A percentile compares a stretch with the other conserved stretches of the same genome.
phyloP scores from a whole-genome alignment of 2,113 vertebrate genomes.

The Pleuronectes platessa region DNA sequence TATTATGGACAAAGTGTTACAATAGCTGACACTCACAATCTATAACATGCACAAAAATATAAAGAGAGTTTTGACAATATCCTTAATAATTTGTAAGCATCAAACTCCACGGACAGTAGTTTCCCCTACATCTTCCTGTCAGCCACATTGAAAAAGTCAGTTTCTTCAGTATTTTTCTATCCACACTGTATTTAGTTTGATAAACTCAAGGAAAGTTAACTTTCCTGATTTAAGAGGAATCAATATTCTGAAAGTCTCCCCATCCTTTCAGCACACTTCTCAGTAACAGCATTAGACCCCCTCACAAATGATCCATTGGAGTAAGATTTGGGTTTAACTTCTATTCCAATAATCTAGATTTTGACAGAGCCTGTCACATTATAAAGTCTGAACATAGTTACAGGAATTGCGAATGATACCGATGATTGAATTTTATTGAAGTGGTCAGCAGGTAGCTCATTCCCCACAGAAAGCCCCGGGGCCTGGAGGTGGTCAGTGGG shows the following conservation, averaged over 20 bases:
- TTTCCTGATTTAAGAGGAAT: constrained; percentile 68
- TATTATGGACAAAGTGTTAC: no score
- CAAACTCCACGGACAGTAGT: constrained; percentile 23
- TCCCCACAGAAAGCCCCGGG: constrained; percentile 72
- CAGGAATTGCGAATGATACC: constrained; percentile 75
- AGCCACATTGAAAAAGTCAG: constrained; percentile 19
- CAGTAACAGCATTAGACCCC: constrained; percentile 52
- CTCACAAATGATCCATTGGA: constrained; percentile 70
- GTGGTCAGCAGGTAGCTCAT: constrained; percentile 78
- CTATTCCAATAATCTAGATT: constrained; percentile 71
- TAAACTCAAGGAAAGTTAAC: constrained; percentile 69
- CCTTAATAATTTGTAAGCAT: constrained; percentile 29
- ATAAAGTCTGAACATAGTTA: constrained; percentile 78
- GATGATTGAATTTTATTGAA: constrained; percentile 78
- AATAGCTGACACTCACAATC: not conserved
- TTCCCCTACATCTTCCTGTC: constrained; percentile 15
- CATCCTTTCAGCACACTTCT: constrained; percentile 53
- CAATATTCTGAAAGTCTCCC: constrained; percentile 59
- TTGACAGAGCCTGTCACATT: constrained; percentile 80
- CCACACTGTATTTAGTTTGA: constrained; percentile 50
- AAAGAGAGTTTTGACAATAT: not conserved
- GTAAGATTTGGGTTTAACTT: constrained; percentile 65
- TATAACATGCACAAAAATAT: not conserved
- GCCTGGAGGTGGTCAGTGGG: constrained; percentile 69
- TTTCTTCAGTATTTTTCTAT: constrained; percentile 18